Evolutionary conservation across 1,140 invertebrate species (phyloP).

Genomic region (Neomicropteryx cornuta): DNA sequence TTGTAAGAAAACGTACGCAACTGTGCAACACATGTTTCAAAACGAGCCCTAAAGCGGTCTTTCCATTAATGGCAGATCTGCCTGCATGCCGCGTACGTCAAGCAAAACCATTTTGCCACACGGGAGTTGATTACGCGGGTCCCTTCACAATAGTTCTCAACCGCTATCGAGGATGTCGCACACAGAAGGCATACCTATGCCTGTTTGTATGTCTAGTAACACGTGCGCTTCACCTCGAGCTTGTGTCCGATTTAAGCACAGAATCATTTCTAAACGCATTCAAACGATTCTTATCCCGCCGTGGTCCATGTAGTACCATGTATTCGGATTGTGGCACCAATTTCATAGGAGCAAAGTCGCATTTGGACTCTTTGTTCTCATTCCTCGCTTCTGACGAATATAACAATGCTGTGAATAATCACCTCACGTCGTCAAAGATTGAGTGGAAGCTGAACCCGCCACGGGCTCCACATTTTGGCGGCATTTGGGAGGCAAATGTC

Average conservation of each 20-base stretch:
- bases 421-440: constrained; percentile 9
- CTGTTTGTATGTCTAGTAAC: constrained; percentile 27
- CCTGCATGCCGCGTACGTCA: constrained; percentile 15
- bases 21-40: constrained; percentile 14
- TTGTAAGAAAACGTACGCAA: constrained; percentile 10
- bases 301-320: constrained; percentile 17
- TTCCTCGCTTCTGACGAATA: neutral
- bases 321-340: constrained; percentile 19
- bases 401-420: neutral
- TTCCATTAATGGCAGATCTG: constrained; percentile 20
- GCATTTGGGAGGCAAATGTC: constrained; percentile 20
- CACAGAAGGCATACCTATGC: constrained; percentile 23
- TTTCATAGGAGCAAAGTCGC: constrained; percentile 13
- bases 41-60: constrained; percentile 7
- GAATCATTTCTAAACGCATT: constrained; percentile 21
- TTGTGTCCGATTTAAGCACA: constrained; percentile 20
- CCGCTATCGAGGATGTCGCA: constrained; percentile 12
- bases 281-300: constrained; percentile 18
- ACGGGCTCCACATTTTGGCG: constrained; percentile 16
- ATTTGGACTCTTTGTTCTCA: neutral
- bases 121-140: constrained; percentile 25
- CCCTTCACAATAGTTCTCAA: constrained; percentile 18
- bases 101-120: constrained; percentile 19
- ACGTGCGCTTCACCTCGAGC: constrained; percentile 25
- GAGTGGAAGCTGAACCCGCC: constrained; percentile 15